Conservation (phyloP, 2,888 invertebrate species). For the Frankliniella intonsa region DNA sequence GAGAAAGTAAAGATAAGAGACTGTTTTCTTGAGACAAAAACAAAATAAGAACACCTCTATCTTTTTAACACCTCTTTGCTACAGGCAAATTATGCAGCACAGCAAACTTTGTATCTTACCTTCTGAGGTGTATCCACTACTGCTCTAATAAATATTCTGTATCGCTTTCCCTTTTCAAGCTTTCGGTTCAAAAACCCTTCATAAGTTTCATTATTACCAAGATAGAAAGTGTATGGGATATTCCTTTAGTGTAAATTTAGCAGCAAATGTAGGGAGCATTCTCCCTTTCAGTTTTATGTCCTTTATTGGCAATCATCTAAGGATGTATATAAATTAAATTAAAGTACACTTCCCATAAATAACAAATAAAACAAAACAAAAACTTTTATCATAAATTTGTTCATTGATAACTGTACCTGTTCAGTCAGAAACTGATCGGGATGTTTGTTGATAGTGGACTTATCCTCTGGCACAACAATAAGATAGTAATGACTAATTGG, state of each 20-base stretch:
- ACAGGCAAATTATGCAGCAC: slow-evolving; percentile 26
- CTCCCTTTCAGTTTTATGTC: slow-evolving; percentile 64
- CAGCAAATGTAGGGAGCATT: slow-evolving; percentile 89
- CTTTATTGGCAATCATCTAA: slow-evolving; percentile 63
- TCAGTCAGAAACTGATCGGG: slow-evolving; percentile 88
- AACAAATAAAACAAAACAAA: not conserved
- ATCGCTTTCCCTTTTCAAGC: slow-evolving; percentile 73
- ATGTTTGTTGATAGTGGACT: slow-evolving; percentile 67
- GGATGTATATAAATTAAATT: slow-evolving; percentile 34
- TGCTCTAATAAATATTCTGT: slow-evolving; percentile 88
- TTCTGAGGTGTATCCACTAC: slow-evolving; percentile 93
- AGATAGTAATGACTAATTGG: slow-evolving; percentile 96
- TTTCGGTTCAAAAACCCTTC: slow-evolving; percentile 86
- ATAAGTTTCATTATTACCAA: slow-evolving; percentile 85
- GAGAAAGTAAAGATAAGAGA: not conserved
- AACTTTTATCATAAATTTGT: not conserved
- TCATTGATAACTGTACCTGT: slow-evolving; percentile 51
- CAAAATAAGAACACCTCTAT: not conserved
- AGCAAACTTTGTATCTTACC: slow-evolving; percentile 45
- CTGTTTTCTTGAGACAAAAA: slow-evolving; percentile 13
- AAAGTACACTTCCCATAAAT: not conserved
- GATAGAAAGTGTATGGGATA: slow-evolving; percentile 86
- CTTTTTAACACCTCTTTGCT: not conserved
- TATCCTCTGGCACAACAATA: slow-evolving; percentile 90
- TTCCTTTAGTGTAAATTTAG: slow-evolving; percentile 85